Percentiles rank a stretch among this genome's conserved stretches.
These are phyloP conservation scores for Aleiodes sp. DNA, from an alignment of 1,140 invertebrate genomes.

Conservation along the genomic window DNA sequence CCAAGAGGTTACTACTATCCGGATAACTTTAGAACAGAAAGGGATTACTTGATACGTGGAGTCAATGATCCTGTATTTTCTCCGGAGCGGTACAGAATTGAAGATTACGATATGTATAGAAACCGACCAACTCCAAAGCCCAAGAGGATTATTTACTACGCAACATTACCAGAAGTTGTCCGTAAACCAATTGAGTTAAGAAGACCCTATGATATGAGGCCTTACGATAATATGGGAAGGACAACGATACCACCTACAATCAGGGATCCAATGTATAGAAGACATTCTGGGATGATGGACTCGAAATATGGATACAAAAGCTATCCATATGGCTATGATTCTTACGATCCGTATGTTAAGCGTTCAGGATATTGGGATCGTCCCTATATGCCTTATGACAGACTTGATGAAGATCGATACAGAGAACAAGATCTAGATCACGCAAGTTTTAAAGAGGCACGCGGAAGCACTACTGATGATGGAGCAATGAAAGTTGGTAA, in stretches of 20 bases:
- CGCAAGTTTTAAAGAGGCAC: slow-evolving; percentile 45
- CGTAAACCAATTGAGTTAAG: slow-evolving; percentile 59
- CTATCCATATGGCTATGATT: slow-evolving; percentile 36
- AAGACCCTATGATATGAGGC: slow-evolving; percentile 45
- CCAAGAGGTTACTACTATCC: slow-evolving; percentile 49
- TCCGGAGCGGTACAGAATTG: slow-evolving; percentile 55
- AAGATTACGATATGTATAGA: slow-evolving; percentile 52
- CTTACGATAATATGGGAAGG: slow-evolving; percentile 17
- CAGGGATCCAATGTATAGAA: slow-evolving; percentile 42
- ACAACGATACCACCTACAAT: slow-evolving; percentile 25
- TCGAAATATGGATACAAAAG: slow-evolving; percentile 43
- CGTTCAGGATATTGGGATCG: slow-evolving; percentile 46
- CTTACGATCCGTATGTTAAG: slow-evolving; percentile 48
- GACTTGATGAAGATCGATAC: slow-evolving; percentile 38
- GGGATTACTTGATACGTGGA: slow-evolving; percentile 47
- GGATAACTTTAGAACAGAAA: slow-evolving; percentile 50
- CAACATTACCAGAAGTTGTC: slow-evolving; percentile 63
- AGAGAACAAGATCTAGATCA: slow-evolving; percentile 41
- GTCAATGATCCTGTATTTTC: slow-evolving; percentile 39
- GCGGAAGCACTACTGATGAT: slow-evolving; percentile 26
- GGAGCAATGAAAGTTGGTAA: background rate
- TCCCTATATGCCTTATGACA: slow-evolving; percentile 25
- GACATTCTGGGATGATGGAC: slow-evolving; percentile 43
- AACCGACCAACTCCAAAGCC: slow-evolving; percentile 53
- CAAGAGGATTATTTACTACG: slow-evolving; percentile 66